Percentiles rank a stretch among this genome's conserved stretches.
phyloP scores from a whole-genome alignment of 1,140 invertebrate genomes.

The Conopomorpha cramerella region DNA sequence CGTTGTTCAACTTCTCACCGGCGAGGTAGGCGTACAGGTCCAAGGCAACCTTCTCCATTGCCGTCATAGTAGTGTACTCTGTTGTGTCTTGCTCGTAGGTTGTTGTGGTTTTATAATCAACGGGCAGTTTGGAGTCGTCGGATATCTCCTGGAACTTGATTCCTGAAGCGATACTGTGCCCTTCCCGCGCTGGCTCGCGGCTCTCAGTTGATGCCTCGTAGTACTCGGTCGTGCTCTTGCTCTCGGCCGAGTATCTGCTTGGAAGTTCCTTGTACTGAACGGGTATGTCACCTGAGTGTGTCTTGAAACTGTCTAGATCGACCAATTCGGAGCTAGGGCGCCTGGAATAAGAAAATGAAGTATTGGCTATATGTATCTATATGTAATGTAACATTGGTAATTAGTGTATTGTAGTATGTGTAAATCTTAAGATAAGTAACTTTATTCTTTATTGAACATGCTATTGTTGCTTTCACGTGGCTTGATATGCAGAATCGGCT shows the following conservation, averaged over 20 bases:
- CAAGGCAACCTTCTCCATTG: slow-evolving; percentile 80
- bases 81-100: slow-evolving; percentile 64
- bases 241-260: slow-evolving; percentile 40
- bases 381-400: too few species aligned
- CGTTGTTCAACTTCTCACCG: slow-evolving; percentile 73
- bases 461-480: too few species aligned
- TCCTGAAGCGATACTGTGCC: slow-evolving; percentile 21
- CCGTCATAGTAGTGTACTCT: slow-evolving; percentile 65
- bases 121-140: slow-evolving; percentile 36
- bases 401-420: background rate
- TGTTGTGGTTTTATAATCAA: slow-evolving; percentile 42
- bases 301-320: slow-evolving; percentile 79
- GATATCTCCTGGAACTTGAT: slow-evolving; percentile 35
- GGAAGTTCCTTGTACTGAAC: slow-evolving; percentile 49
- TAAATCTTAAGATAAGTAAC: too few species aligned
- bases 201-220: slow-evolving; percentile 13
- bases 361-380: too few species aligned
- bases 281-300: slow-evolving; percentile 62
- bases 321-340: slow-evolving; percentile 77
- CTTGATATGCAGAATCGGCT: too few species aligned
- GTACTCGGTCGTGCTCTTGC: slow-evolving; percentile 32
- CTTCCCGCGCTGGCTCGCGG: slow-evolving; percentile 25
- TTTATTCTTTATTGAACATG: too few species aligned
- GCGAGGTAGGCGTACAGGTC: slow-evolving; percentile 79
- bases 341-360: slow-evolving; percentile 28